Base-by-base conservation (phyloP, 1,140 invertebrate species). In the Drosophila ambigua region DNA sequence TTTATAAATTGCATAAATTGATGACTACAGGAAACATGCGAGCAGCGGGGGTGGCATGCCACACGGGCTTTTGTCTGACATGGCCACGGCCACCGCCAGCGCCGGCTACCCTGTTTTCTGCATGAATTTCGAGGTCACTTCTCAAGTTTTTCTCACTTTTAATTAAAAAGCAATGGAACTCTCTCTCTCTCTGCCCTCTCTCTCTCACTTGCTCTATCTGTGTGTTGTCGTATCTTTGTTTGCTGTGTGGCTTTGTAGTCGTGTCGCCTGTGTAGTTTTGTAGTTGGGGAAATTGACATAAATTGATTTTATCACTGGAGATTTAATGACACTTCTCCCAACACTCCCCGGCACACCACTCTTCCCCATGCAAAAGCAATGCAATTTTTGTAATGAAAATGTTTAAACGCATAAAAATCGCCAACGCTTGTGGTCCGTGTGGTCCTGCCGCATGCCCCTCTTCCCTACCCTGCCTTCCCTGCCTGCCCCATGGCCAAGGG, bases 311-410 rank as follows among this genome's bases (percentile, higher is more conserved):
- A 87, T 87, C 82, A 79, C 79, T 75, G 82, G 75, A 88, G 82
- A 87, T 87, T 87, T 88, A 87, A 87, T 88, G 82, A 87, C 83
- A 24, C 23, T 20, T 48, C 15, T 13, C 28, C 6, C 9, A 49
- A 7, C 51, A 16, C 43, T 44, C 7, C 51, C 49, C 13, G 8
- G 13, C 5, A 31, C 20, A 20, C 0, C 20, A 20, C 20, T 39
- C n/a, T 44, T 8, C 43, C 44, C 9, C 13, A 48, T 28, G 23
- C 23, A 39, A 48, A 55, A 51, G 55, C 83, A 76, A 88, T 88
- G 82, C 82, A 87, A 88, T 87, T 88, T 88, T 88, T 87, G 83
- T 87, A 87, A 87, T 87, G 82, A 87, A 87, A 87, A 88, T 88
- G 82, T 87, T 85, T 85, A 82, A 88, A 85, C 82, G 82, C 82